Base-by-base conservation (phyloP, 2,113 vertebrate species). In the Mesitornis unicolor region DNA sequence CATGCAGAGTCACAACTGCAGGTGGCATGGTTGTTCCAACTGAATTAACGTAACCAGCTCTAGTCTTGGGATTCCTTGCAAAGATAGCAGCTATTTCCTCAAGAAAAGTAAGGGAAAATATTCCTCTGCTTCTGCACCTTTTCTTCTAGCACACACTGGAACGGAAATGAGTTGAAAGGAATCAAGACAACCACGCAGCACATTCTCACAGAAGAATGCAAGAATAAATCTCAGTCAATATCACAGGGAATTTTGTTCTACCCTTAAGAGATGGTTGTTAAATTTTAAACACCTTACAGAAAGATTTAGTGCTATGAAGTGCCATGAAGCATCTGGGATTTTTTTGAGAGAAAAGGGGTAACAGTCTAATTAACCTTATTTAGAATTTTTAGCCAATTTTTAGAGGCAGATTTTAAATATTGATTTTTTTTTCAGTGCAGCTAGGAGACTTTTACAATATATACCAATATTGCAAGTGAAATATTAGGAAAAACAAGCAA, bases 21-120 rank as follows among this genome's bases (percentile, higher is more conserved):
- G 92, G 92, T 98, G 93, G 93, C 93, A 97, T 93, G 86, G 68
- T 81, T 93, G 80, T 97, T 96, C 90, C 78, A 95, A 97, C 7
- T 69, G 90, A 97, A 93, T 93, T 94, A 84, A 53, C 1, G 36
- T 7, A 85, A 75, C 33, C 94, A 95, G 84, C 53, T 57, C 28
- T 38, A 20, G 63, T 61, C 9, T 25, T 69, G 35, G 13, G 78
- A 81, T 33, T 28, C 29, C n/a, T 81, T 68, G 63, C 76, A 83
- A 91, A 29, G 54, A 42, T 0, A 45, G 35, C 4, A 64, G 33
- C 40, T 61, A 33, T 43, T 93, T 84, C 90, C 54, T 59, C 53
- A 79, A 90, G 93, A 35, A 91, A 85, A 56, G 16, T 7, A 9
- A 68, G 38, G 18, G 26, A 69, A 93, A 68, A 59, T 16, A 51